A percentile compares a stretch with the other conserved stretches of the same genome.
phyloP scores from a whole-genome alignment of 2,797 vertebrate species.

The Mallotus villosus region DNA sequence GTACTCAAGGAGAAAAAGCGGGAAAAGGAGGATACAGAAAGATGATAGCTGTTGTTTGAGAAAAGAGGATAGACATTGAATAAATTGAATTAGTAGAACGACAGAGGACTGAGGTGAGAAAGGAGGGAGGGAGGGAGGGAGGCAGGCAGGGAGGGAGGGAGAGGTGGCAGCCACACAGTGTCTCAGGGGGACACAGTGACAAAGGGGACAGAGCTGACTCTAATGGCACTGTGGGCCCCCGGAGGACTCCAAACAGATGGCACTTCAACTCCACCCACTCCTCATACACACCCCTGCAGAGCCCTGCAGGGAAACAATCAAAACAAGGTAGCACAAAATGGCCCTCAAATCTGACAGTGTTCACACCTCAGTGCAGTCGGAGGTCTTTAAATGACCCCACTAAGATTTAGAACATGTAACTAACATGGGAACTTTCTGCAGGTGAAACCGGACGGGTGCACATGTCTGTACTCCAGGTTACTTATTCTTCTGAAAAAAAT shows the following conservation, averaged over 20 bases:
- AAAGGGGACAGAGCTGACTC: conserved; percentile 29
- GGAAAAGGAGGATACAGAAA: conserved; percentile 32
- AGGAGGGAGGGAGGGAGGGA: conserved; percentile 4
- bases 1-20: not conserved
- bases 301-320: conserved; percentile 4
- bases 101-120: conserved; percentile 11
- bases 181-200: conserved; percentile 30
- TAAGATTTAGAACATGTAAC: no score
- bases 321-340: conserved; percentile 2
- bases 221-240: conserved; percentile 33
- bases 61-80: conserved; percentile 33
- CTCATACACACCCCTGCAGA: conserved; percentile 1
- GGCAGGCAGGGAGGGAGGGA: conserved; percentile 20
- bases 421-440: no score
- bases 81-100: conserved; percentile 9
- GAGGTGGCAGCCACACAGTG: conserved; percentile 33
- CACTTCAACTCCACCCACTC: conserved; percentile 11
- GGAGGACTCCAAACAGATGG: conserved; percentile 21
- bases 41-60: conserved; percentile 53
- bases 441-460: not conserved
- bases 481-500: no score
- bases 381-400: not conserved
- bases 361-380: conserved; percentile 9
- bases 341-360: conserved; percentile 6
- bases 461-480: not conserved